These are phyloP conservation scores for Paradisaea rubra DNA, from an alignment of 2,113 vertebrate genomes.

Conservation along the genomic window DNA sequence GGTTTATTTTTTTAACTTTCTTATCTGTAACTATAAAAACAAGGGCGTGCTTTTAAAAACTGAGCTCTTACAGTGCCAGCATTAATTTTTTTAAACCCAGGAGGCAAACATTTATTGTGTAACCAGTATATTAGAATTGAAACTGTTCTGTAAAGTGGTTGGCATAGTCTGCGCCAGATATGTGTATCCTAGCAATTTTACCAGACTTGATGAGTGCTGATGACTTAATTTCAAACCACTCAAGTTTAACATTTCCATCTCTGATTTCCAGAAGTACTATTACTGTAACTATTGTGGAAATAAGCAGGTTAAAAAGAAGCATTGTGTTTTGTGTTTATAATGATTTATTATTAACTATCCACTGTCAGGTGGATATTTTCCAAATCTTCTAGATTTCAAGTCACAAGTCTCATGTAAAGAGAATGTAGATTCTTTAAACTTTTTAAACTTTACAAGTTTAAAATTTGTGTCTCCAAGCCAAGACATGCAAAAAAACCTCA, in stretches of 20 bases:
- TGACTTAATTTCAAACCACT: background rate
- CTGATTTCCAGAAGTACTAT: background rate
- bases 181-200: background rate
- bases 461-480: background rate
- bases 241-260: background rate
- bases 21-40: background rate
- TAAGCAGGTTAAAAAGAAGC: background rate
- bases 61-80: background rate
- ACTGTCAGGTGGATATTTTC: background rate
- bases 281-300: background rate
- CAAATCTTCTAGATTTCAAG: background rate
- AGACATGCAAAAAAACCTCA: background rate
- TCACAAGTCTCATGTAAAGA: background rate
- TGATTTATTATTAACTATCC: background rate
- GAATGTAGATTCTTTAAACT: background rate
- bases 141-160: background rate
- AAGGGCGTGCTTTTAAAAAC: background rate
- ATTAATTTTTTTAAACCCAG: background rate
- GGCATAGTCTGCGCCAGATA: background rate
- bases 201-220: background rate
- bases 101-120: background rate
- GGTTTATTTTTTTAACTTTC: background rate
- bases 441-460: background rate
- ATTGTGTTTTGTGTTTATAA: background rate
- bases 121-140: background rate